phyloP scores from a whole-genome alignment of 2,797 vertebrate species.

The Macrochelys suwanniensis region DNA sequence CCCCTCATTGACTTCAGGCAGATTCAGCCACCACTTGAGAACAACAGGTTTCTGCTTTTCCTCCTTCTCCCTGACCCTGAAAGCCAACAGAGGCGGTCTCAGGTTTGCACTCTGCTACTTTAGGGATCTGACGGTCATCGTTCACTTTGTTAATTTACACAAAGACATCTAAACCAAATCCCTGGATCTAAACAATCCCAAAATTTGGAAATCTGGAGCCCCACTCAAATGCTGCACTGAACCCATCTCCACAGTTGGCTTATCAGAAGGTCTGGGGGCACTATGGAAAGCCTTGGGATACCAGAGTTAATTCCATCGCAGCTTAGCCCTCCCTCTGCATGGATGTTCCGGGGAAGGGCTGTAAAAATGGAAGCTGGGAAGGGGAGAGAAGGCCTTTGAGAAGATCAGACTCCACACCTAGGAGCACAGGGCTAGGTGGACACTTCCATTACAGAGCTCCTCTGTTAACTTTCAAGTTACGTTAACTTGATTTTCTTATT shows the following conservation, averaged over 20 bases:
- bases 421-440: not conserved
- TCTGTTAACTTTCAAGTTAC: not conserved
- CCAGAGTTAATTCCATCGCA: not conserved
- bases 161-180: not conserved
- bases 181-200: not conserved
- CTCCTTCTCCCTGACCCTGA: not conserved
- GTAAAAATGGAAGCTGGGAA: not conserved
- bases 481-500: not conserved
- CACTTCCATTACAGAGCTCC: not conserved
- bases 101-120: not conserved
- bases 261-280: not conserved
- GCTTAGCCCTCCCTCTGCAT: not conserved
- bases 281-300: not conserved
- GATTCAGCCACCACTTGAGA: not conserved
- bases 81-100: not conserved
- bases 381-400: not conserved
- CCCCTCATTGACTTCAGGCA: not conserved
- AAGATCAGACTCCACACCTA: not conserved
- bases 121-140: not conserved
- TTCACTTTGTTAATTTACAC: not conserved
- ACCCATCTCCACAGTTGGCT: not conserved
- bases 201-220: not conserved
- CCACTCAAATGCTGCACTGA: not conserved
- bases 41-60: not conserved
- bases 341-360: not conserved